Base-by-base conservation (phyloP, 2,113 vertebrate genomes). In the Numenius arquata region DNA sequence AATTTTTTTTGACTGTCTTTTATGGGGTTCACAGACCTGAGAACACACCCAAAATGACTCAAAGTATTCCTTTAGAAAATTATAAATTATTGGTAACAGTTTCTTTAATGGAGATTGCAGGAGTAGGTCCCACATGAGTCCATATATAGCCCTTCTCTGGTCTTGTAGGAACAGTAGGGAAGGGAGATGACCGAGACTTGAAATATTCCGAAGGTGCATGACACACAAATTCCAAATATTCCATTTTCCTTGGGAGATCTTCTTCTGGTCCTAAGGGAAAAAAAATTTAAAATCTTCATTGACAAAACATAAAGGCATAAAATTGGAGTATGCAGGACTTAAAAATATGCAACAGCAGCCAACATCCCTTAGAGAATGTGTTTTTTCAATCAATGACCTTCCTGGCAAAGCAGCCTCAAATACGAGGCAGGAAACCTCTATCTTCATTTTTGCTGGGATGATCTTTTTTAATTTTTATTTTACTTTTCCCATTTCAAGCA, bases 151-250 rank as follows among this genome's bases (percentile, higher is more conserved):
- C 99, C 76, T 99, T 99, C 79, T 99, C 99, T 78, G 99, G 99
- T 61, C 99, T 98, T 79, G 99, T 98, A n/a, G 99, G 99, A 90
- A 99, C 98, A 5, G 99, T 99, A 41, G 99, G 99, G 90, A 99
- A 99, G 1, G 99, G 99, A 72, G 99, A 99, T 29, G 99, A 99
- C 73, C 98, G 98, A 25, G 99, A 99, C 86, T 99, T 99, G 95
- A 99, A 99, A 96, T 99, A 99, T 94, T 99, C 99, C 0, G 99
- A 99, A 65, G 99, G 99, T 30, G 99, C 99, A 3, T 99, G 99
- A 86, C 99, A 99, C 71, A 99, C 99, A 98, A 99, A 99, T 95
- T 99, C 99, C 90, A 99, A 98, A 96, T 98, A 99, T 79, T 99
- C 99, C 99, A 99, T 99, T 97, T 99, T 99, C 86, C 99, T 99